A percentile compares a stretch with the other conserved stretches of the same genome.
Evolutionary conservation across 2,888 invertebrate genomes (phyloP).

Genomic region (Hofmannophila pseudospretella): DNA sequence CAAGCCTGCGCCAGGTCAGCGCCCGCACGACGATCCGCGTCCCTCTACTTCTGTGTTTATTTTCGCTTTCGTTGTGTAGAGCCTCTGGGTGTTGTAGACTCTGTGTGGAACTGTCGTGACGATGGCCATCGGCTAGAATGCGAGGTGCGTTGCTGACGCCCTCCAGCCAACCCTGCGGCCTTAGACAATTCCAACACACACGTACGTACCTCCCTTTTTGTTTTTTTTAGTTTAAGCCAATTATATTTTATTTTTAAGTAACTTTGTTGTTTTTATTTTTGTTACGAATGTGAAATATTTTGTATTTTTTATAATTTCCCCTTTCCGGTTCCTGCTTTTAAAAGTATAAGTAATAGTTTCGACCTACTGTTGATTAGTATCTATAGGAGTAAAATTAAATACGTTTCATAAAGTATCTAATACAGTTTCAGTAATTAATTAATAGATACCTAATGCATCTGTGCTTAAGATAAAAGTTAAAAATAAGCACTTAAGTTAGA

Average conservation of each 20-base stretch:
- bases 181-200: slow-evolving; percentile 68
- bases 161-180: slow-evolving; percentile 70
- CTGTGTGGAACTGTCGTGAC: slow-evolving; percentile 74
- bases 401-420: too few relatives aligned
- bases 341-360: too few relatives aligned
- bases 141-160: slow-evolving; percentile 77
- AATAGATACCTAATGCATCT: too few relatives aligned
- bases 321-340: too few relatives aligned
- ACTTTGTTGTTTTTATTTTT: slow-evolving; percentile 22
- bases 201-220: slow-evolving; percentile 70
- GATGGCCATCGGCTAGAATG: slow-evolving; percentile 77
- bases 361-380: too few relatives aligned
- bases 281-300: too few relatives aligned
- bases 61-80: slow-evolving; percentile 78
- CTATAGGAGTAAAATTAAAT: too few relatives aligned
- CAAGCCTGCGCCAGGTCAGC: slow-evolving; percentile 77
- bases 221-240: slow-evolving; percentile 38
- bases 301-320: too few relatives aligned
- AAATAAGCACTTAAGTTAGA: too few relatives aligned
- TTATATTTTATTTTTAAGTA: slow-evolving; percentile 17
- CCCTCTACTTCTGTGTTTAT: slow-evolving; percentile 73
- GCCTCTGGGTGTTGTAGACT: slow-evolving; percentile 69
- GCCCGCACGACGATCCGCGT: slow-evolving; percentile 65
- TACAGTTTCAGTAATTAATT: too few relatives aligned
- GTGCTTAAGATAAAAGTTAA: too few relatives aligned